phyloP scores from a whole-genome alignment of 2,113 vertebrate genomes.

The Gymnobelideus leadbeateri region DNA sequence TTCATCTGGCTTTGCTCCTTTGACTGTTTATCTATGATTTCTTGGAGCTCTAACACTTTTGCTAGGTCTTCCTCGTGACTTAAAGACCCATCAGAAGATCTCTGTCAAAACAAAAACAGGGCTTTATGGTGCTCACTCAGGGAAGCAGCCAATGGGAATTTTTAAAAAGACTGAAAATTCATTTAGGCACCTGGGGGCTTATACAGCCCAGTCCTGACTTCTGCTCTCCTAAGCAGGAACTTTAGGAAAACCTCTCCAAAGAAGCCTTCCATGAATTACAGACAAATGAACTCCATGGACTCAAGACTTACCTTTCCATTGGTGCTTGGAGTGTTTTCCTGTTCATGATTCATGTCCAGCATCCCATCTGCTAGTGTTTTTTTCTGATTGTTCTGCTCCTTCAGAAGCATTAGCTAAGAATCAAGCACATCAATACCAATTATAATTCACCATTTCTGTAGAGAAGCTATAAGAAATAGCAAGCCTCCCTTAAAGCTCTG shows the following conservation, averaged over 20 bases:
- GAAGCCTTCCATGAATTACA: accelerated
- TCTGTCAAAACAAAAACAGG: conserved; percentile 78
- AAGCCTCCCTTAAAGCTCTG: conserved; percentile 18
- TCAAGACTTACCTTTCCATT: conserved; percentile 93
- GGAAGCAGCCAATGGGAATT: no score
- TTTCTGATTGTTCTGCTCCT: conserved; percentile 95
- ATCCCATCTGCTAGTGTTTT: conserved; percentile 89
- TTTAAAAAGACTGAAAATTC: neutral
- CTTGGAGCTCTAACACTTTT: conserved; percentile 93
- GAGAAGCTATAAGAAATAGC: conserved; percentile 47
- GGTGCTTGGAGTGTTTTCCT: conserved; percentile 89
- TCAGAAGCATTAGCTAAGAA: conserved; percentile 91
- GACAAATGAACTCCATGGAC: neutral
- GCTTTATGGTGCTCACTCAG: accelerated
- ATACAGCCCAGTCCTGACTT: accelerated
- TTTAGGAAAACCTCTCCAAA: accelerated
- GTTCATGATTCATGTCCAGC: conserved; percentile 90
- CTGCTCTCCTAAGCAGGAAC: accelerated
- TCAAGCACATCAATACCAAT: conserved; percentile 21
- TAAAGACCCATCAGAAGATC: conserved; percentile 92
- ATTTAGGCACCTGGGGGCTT: accelerated
- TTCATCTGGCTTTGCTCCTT: conserved; percentile 95
- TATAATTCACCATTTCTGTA: conserved; percentile 45
- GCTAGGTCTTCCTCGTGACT: conserved; percentile 92
- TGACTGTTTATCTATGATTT: conserved; percentile 91